Conservation (phyloP, 2,797 vertebrate genomes). For the Botia kubotai region DNA sequence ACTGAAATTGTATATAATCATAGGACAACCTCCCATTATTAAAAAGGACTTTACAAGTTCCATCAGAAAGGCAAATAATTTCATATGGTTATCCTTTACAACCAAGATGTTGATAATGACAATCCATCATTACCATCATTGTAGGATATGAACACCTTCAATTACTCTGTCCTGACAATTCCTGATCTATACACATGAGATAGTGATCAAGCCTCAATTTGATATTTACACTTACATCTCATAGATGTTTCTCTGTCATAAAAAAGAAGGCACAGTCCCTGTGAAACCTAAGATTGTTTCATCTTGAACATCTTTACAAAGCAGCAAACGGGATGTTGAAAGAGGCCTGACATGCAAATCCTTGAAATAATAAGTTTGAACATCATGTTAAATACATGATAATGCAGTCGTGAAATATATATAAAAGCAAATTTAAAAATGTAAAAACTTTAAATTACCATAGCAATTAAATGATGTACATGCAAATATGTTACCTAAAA, state of each 20-base stretch:
- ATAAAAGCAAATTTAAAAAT: slow-evolving; percentile 2
- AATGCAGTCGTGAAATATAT: not conserved
- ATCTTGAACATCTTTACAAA: not conserved
- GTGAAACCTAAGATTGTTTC: not conserved
- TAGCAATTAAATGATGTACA: no score
- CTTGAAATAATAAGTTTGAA: not conserved
- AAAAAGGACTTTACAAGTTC: not conserved
- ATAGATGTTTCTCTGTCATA: not conserved
- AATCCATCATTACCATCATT: not conserved
- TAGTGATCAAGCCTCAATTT: not conserved
- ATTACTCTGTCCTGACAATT: not conserved
- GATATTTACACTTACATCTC: slow-evolving; percentile 9
- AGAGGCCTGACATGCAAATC: not conserved
- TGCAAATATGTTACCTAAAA: no score
- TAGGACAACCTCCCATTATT: not conserved
- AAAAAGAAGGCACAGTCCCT: slow-evolving; percentile 7
- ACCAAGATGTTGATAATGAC: not conserved
- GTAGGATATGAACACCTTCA: no score
- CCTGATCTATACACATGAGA: slow-evolving; percentile 6
- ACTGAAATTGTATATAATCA: not conserved
- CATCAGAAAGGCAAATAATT: no score
- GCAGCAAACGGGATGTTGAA: slow-evolving; percentile 10
- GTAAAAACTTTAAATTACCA: no score
- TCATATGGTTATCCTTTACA: no score
- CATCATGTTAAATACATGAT: not conserved